These are phyloP conservation scores for Hetaerina titia DNA, from an alignment of 2,888 invertebrate genomes.

Conservation along the genomic window DNA sequence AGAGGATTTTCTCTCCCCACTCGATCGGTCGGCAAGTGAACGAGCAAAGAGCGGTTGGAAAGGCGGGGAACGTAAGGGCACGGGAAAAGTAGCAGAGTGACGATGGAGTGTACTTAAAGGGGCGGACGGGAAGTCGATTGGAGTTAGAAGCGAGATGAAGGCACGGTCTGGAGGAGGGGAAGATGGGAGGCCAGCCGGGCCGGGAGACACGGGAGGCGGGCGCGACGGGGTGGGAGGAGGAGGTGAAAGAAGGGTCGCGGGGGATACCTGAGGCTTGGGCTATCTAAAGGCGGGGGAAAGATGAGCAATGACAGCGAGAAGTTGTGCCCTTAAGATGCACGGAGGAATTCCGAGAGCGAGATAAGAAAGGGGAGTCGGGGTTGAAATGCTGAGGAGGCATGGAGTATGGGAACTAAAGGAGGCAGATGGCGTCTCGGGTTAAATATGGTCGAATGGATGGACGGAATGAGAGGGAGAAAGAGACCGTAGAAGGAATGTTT, in stretches of 20 bases:
- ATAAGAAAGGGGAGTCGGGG: not conserved
- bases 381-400: not conserved
- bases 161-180: not conserved
- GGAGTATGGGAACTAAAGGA: not conserved
- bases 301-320: constrained; percentile 37
- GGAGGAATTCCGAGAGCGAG: constrained; percentile 20
- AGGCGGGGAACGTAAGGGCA: too few relatives aligned
- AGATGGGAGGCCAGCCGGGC: not conserved
- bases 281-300: constrained; percentile 35
- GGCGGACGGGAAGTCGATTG: not conserved
- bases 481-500: not conserved
- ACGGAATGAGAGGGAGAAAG: constrained; percentile 23
- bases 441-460: constrained; percentile 20
- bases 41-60: not conserved
- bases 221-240: not conserved
- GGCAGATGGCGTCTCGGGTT: constrained; percentile 32
- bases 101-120: not conserved
- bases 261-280: constrained; percentile 43
- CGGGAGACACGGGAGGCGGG: not conserved
- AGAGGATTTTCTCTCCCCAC: not conserved
- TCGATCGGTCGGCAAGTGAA: not conserved
- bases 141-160: not conserved
- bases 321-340: constrained; percentile 28
- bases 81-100: not conserved
- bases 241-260: not conserved